A percentile compares a stretch with the other conserved stretches of the same genome.
phyloP scores from a whole-genome alignment of 2,797 vertebrate species.

The Triplophysa bombifrons region DNA sequence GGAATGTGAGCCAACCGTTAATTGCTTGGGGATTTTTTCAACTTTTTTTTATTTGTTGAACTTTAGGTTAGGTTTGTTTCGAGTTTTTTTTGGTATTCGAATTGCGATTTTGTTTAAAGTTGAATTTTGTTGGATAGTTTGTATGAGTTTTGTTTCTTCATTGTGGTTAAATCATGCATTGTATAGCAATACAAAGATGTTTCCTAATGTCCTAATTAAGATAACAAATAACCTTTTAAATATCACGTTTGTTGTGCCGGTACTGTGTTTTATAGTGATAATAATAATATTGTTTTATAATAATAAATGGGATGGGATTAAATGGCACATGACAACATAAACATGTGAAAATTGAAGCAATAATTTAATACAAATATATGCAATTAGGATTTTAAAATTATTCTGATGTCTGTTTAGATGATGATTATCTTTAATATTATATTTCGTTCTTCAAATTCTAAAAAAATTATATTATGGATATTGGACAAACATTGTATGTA shows the following conservation, averaged over 20 bases:
- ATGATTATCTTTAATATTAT: not conserved
- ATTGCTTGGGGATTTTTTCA: not conserved
- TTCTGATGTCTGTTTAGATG: not conserved
- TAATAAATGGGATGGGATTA: not conserved
- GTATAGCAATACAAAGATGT: not conserved
- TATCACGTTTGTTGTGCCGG: not conserved
- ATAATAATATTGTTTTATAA: not conserved
- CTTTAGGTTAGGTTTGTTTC: not conserved
- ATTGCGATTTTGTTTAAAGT: not conserved
- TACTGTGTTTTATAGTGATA: not conserved
- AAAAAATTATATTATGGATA: not conserved
- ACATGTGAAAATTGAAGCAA: not conserved
- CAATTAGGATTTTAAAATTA: not conserved
- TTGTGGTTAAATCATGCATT: not conserved
- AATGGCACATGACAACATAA: not conserved
- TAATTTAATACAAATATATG: not conserved
- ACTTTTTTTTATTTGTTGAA: not conserved
- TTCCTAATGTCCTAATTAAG: not conserved
- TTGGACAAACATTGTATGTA: not conserved
- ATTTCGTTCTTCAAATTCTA: not conserved
- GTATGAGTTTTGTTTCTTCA: not conserved
- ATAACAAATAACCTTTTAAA: not conserved
- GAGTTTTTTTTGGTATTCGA: not conserved
- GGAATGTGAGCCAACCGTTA: constrained; percentile 30
- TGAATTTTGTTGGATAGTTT: not conserved